These are phyloP conservation scores for Hyphantria cunea DNA, from an alignment of 1,140 invertebrate genomes.

Conservation along the genomic window DNA sequence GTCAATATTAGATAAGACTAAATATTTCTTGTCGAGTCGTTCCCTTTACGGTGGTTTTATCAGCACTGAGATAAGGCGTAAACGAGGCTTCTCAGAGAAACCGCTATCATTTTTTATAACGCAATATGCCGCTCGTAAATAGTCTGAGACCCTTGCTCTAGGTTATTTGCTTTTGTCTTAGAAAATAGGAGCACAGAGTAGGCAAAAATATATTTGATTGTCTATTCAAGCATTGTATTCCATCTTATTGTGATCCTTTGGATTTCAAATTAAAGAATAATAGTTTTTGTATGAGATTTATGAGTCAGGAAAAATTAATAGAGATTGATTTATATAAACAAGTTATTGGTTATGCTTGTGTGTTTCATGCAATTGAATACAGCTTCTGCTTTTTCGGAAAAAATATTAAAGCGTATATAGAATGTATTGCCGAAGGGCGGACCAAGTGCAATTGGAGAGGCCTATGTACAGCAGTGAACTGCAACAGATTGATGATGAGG, in stretches of 20 bases:
- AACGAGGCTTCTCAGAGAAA: constrained; percentile 48
- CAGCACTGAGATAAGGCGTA: constrained; percentile 45
- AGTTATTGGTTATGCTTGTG: no score
- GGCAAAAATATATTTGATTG: constrained; percentile 34
- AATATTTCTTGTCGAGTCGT: constrained; percentile 44
- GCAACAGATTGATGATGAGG: no score
- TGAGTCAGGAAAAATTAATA: no score
- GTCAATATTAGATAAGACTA: constrained; percentile 49
- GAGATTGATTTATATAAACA: no score
- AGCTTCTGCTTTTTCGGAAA: no score
- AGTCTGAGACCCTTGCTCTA: constrained; percentile 37
- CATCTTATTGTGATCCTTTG: neutral
- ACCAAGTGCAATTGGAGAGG: no score
- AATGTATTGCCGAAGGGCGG: no score
- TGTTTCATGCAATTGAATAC: no score
- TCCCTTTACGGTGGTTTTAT: constrained; percentile 50
- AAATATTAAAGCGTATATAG: no score
- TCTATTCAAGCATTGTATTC: constrained; percentile 19
- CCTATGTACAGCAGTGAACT: no score
- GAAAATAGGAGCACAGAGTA: constrained; percentile 8
- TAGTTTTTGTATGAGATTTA: no score
- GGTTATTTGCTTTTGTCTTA: constrained; percentile 53
- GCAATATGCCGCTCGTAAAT: constrained; percentile 57
- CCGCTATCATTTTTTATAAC: constrained; percentile 58
- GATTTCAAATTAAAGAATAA: no score